A percentile compares a stretch with the other conserved stretches of the same genome.
phyloP scores from a whole-genome alignment of 2,113 vertebrate genomes.

The Stegostoma tigrinum region DNA sequence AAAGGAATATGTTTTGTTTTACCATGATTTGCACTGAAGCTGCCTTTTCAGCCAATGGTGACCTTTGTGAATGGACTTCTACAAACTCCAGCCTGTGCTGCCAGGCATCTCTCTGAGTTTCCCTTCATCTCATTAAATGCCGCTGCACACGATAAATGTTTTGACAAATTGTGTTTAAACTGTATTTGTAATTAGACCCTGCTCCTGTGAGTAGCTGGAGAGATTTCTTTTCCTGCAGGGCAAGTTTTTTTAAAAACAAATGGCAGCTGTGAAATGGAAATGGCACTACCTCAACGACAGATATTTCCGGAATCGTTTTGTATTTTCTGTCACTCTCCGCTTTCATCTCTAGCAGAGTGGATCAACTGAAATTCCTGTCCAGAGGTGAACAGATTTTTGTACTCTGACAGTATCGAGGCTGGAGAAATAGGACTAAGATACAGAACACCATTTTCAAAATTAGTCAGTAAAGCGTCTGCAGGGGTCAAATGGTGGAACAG shows the following conservation, averaged over 20 bases:
- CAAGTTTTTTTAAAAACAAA: conserved; percentile 29
- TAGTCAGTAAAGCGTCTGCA: neutral
- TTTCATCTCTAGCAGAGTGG: neutral
- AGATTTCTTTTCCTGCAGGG: neutral
- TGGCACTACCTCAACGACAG: neutral
- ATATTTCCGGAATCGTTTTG: conserved; percentile 17
- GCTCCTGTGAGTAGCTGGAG: conserved; percentile 15
- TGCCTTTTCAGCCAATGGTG: neutral
- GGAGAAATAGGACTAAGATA: neutral
- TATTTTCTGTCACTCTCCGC: conserved; percentile 10
- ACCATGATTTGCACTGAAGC: neutral
- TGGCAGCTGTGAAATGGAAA: conserved; percentile 26
- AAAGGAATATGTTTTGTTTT: neutral
- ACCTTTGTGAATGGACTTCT: neutral
- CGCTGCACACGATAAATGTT: conserved; percentile 30
- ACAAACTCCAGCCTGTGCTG: neutral
- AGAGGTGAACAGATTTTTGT: neutral
- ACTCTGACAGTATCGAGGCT: neutral
- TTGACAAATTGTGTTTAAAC: conserved; percentile 37
- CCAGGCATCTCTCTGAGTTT: neutral
- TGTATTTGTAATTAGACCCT: conserved; percentile 28
- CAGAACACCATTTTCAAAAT: neutral
- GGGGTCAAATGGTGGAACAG: neutral
- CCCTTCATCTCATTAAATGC: conserved; percentile 12
- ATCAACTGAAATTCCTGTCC: neutral